Conservation (phyloP, 1,140 invertebrate genomes). For the Gonatopus flavifemur region DNA sequence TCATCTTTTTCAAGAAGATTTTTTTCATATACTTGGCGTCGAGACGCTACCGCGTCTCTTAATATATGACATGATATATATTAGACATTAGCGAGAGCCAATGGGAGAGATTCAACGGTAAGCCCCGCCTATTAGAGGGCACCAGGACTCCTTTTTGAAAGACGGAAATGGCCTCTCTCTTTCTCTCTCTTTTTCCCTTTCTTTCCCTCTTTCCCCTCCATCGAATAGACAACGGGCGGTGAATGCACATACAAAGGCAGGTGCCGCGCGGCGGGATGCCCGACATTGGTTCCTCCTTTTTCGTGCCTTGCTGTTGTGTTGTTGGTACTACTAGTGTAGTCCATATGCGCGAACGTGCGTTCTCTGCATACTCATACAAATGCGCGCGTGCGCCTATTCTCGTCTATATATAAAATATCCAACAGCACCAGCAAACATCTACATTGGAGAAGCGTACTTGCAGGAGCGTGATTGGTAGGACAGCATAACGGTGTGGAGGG, state of each 20-base stretch:
- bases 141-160: constrained; percentile 30
- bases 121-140: constrained; percentile 31
- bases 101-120: constrained; percentile 17
- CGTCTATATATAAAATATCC: no score
- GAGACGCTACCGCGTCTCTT: no score
- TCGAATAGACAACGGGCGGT: constrained; percentile 21
- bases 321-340: no score
- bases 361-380: no score
- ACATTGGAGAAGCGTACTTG: no score
- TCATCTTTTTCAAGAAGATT: no score
- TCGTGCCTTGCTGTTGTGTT: no score
- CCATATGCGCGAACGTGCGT: constrained; percentile 22
- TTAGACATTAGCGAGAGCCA: constrained; percentile 30
- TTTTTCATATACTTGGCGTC: no score
- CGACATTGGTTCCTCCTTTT: constrained; percentile 30
- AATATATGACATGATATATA: constrained; percentile 28
- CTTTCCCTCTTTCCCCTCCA: constrained; percentile 1
- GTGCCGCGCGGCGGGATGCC: constrained; percentile 23
- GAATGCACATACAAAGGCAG: constrained; percentile 8
- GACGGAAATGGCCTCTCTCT: constrained; percentile 22
- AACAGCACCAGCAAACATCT: no score
- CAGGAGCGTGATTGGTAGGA: no score
- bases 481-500: no score
- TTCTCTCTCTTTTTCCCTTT: background rate
- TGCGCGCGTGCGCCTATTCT: background rate